Evolutionary conservation across 2,888 invertebrate genomes (phyloP).

Genomic region (Phyto melanocephala): DNA sequence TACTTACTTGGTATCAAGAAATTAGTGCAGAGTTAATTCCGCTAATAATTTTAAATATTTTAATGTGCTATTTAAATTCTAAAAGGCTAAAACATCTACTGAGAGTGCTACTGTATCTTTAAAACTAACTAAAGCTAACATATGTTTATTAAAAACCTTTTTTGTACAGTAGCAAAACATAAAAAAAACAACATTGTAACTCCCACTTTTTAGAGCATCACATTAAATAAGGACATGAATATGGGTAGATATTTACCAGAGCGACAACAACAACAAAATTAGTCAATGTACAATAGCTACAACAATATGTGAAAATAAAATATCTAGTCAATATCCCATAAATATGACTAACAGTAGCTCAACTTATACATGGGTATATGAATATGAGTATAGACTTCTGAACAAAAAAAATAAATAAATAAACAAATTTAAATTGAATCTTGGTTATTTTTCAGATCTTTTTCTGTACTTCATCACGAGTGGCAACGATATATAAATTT

Average conservation of each 20-base stretch:
- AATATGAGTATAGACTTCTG: not conserved
- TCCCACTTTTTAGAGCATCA: constrained; percentile 40
- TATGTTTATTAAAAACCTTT: not conserved
- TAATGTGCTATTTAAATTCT: too few species aligned
- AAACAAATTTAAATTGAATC: constrained; percentile 16
- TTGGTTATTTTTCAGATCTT: constrained; percentile 4
- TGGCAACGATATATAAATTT: too few species aligned
- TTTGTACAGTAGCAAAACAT: not conserved
- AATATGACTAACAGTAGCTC: constrained; percentile 44
- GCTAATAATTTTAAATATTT: too few species aligned
- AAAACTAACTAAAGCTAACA: not conserved
- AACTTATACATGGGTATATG: not conserved
- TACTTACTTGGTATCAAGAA: too few species aligned
- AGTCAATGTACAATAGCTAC: not conserved
- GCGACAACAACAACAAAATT: not conserved
- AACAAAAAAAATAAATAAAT: too few species aligned
- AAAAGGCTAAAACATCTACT: too few species aligned
- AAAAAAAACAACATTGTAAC: not conserved
- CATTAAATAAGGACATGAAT: constrained; percentile 5
- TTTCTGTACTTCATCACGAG: too few species aligned
- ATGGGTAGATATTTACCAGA: not conserved
- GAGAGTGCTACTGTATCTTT: not conserved
- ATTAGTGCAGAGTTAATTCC: too few species aligned
- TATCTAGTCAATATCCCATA: constrained; percentile 29
- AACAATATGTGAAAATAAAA: not conserved